Base-by-base conservation (phyloP, 2,888 invertebrate genomes). In the Galerucella nymphaeae region DNA sequence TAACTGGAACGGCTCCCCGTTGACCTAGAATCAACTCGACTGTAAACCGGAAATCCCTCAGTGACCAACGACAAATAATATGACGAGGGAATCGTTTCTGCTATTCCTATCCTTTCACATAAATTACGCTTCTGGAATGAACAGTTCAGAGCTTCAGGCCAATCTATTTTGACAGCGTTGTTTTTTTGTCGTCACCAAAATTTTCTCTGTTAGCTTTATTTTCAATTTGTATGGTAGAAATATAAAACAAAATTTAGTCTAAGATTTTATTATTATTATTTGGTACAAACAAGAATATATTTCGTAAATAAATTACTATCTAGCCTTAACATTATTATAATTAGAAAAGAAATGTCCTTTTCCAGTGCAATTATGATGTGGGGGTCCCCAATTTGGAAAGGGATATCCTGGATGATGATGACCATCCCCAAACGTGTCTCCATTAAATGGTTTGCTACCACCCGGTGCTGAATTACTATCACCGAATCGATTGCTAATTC, bases 31-130 rank as follows among this genome's bases (percentile, higher is more conserved):
- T 58, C 59, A 64, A 68, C 67, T 63, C 55, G 68, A 71, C 70
- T 61, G 62, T 73, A 61, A 69, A 64, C 66, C 62, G 66, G 71
- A 71, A 72, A 67, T 75, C 71, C 70, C 73, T 70, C 48, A 71
- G 72, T 71, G 75, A 73, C 71, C 75, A 63, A 73, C 48, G 76
- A 71, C 69, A 71, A 74, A 74, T 71, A 64, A 65, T 71, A 71
- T 62, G 70, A 63, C 55, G 65, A 66, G 68, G 73, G 71, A 63
- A 55, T 66, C 59, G 63, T 62, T 66, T 71, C 66, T 66, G 71
- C 64, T 69, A 66, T 71, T 76, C 61, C 59, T 63, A 69, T 67
- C 45, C 48, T 38, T 53, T 59, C 64, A 50, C 70, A 71, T 70
- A 66, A 73, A 73, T 73, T 68, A 66, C 66, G 65, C 53, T 70